Percentiles rank a stretch among this genome's conserved stretches.
Conservation (phyloP, 2,113 vertebrate genomes). For the Psammodynastes pulverulentus region DNA sequence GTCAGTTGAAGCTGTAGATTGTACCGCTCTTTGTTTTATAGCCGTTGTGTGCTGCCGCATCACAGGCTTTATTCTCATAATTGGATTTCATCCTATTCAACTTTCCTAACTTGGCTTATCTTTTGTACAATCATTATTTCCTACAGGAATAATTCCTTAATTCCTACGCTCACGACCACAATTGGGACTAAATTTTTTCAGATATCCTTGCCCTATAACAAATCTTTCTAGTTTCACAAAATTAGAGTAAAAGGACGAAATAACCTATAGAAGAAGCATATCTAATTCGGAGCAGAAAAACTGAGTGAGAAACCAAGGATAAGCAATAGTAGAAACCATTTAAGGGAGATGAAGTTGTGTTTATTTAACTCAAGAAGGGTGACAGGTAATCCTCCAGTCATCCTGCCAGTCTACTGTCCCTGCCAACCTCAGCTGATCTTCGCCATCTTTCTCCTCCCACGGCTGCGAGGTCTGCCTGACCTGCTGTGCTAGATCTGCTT, state of each 20-base stretch:
- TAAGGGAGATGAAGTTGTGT: neutral
- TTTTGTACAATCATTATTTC: neutral
- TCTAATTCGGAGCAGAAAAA: neutral
- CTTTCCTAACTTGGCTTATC: neutral
- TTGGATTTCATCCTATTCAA: neutral
- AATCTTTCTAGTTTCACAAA: neutral
- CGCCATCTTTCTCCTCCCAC: neutral
- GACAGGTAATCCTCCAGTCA: neutral
- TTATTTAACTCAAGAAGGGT: neutral
- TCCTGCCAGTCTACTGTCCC: neutral
- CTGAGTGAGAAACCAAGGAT: too few species aligned
- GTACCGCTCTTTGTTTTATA: neutral
- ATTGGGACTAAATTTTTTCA: neutral
- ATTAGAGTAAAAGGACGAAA: neutral
- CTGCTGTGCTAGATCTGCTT: neutral
- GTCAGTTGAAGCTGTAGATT: neutral
- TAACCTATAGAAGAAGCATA: neutral
- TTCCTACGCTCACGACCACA: neutral
- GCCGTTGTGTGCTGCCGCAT: neutral
- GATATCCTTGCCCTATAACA: neutral
- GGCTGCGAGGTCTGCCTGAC: neutral
- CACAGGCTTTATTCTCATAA: neutral
- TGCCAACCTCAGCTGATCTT: neutral
- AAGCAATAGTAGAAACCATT: neutral
- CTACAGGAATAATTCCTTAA: neutral